A percentile compares a stretch with the other conserved stretches of the same genome.
Conservation (phyloP, 92 coral and sea anemone species). For the Bergia sp. region DNA sequence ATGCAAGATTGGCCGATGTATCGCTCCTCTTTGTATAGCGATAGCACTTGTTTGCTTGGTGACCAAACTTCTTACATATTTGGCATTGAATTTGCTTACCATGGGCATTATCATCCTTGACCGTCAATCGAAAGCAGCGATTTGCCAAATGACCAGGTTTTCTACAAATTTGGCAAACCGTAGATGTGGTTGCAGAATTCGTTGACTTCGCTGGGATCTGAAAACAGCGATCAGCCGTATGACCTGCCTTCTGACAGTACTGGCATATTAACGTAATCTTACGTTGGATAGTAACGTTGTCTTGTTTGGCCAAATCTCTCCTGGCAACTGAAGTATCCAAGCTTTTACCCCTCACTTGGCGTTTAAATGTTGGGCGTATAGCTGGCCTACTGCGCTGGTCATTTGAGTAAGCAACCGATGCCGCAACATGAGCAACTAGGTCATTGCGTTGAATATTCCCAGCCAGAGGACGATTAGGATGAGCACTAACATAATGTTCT, state of each 20-base stretch:
- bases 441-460: neutral
- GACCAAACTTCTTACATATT: neutral
- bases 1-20: neutral
- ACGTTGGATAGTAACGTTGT: neutral
- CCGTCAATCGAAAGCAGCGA: neutral
- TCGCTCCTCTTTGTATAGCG: neutral
- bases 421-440: neutral
- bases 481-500: neutral
- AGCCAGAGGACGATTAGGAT: conserved; percentile 16
- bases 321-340: neutral
- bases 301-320: neutral
- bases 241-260: conserved; percentile 9
- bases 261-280: neutral
- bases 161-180: neutral
- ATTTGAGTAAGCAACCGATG: neutral
- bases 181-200: neutral
- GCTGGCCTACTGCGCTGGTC: neutral
- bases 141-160: neutral
- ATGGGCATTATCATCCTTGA: neutral
- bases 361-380: neutral
- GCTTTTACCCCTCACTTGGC: neutral
- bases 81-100: neutral
- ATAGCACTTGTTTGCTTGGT: neutral
- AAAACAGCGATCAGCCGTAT: conserved; percentile 8
- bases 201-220: neutral